Evolutionary conservation across 2,113 vertebrate species (phyloP).

Genomic region (Corapipo altera): DNA sequence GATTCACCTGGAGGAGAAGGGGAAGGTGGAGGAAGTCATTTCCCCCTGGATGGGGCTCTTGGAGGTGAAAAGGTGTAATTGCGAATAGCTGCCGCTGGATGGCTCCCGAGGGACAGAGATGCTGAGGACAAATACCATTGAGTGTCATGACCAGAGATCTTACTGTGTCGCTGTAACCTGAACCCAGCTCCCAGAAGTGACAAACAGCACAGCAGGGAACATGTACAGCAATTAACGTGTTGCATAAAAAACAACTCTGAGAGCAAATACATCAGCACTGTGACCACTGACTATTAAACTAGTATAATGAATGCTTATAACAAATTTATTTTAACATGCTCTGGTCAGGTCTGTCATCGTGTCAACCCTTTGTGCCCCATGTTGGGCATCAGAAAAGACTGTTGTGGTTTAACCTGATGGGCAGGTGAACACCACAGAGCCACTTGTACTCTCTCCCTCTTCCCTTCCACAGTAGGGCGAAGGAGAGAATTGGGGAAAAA

Average conservation of each 20-base stretch:
- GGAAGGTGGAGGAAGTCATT: background rate
- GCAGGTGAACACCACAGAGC: background rate
- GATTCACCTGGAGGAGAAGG: background rate
- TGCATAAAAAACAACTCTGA: background rate
- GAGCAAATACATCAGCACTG: background rate
- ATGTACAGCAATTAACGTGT: background rate
- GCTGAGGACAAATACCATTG: background rate
- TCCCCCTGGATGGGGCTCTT: background rate
- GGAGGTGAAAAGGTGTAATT: background rate
- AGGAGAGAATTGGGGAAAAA: background rate
- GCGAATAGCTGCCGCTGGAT: background rate
- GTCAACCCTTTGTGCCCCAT: background rate
- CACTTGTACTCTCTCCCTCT: background rate
- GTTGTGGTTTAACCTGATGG: background rate
- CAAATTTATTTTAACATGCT: background rate
- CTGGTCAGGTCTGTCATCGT: background rate
- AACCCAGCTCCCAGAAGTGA: background rate
- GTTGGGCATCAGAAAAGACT: background rate
- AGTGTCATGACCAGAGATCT: background rate
- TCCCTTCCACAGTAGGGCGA: background rate
- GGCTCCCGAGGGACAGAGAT: background rate
- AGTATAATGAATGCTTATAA: background rate
- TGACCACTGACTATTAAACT: background rate
- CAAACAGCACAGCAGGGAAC: background rate
- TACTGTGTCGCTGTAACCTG: rapidly evolving